A percentile compares a stretch with the other conserved stretches of the same genome.
These are phyloP conservation scores for Drosophila kambysellisi DNA, from an alignment of 2,888 invertebrate genomes.

Conservation along the genomic window DNA sequence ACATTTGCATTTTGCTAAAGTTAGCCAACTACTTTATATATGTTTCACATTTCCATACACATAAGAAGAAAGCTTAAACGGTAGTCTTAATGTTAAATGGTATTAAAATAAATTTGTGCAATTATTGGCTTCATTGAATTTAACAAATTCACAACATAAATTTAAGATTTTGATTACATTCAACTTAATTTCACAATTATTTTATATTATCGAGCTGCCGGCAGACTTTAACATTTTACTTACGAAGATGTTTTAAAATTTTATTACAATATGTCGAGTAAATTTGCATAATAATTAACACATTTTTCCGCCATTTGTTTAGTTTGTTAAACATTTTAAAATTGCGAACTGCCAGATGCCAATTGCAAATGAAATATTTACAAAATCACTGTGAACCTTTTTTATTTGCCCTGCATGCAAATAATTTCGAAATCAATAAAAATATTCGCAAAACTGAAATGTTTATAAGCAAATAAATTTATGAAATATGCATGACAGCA, in stretches of 20 bases:
- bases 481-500: slow-evolving; percentile 32
- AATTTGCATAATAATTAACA: slow-evolving; percentile 3
- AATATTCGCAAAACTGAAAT: slow-evolving; percentile 34
- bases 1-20: not conserved
- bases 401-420: slow-evolving; percentile 40
- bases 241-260: not conserved
- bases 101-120: not conserved
- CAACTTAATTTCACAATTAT: not conserved
- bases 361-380: slow-evolving; percentile 42
- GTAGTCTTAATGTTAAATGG: not conserved
- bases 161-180: not conserved
- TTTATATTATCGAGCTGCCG: not conserved
- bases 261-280: not conserved
- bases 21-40: not conserved
- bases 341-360: slow-evolving; percentile 17
- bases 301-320: not conserved
- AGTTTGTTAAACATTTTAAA: not conserved
- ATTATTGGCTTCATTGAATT: not conserved
- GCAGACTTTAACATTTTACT: not conserved
- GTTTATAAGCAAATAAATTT: slow-evolving; percentile 25
- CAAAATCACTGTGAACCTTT: slow-evolving; percentile 22
- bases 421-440: slow-evolving; percentile 44
- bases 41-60: not conserved
- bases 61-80: too few relatives aligned
- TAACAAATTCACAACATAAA: not conserved